Conservation (phyloP, 2,888 invertebrate genomes). For the Drosophila vallismaia region DNA sequence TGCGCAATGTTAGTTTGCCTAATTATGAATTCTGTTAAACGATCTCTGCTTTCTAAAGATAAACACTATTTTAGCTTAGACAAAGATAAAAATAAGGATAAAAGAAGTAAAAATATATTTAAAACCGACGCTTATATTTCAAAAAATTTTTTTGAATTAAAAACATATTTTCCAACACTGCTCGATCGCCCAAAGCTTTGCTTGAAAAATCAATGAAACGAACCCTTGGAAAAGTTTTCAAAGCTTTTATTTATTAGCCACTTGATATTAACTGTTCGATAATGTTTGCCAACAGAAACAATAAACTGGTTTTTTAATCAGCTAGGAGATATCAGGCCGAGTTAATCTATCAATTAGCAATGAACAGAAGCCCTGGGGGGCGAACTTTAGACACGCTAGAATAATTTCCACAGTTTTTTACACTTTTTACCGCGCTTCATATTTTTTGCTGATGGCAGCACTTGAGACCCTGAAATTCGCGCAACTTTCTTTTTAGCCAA, state of each 20-base stretch:
- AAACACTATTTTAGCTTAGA: too few relatives aligned
- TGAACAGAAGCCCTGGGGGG: constrained; percentile 18
- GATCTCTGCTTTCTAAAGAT: too few relatives aligned
- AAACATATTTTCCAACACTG: constrained; percentile 2
- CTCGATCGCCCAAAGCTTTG: constrained; percentile 36
- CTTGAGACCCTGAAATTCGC: constrained; percentile 39
- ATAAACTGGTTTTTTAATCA: constrained; percentile 34
- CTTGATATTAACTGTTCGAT: constrained; percentile 13
- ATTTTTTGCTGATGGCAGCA: constrained; percentile 51
- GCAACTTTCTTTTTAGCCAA: constrained; percentile 46
- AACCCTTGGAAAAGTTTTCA: constrained; percentile 28
- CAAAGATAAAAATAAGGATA: too few relatives aligned
- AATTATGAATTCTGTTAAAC: too few relatives aligned
- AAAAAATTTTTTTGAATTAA: background rate
- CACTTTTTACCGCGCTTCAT: constrained; percentile 6
- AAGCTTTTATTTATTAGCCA: constrained; percentile 27
- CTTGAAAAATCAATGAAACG: constrained; percentile 19
- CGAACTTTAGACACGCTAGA: constrained; percentile 6
- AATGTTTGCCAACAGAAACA: background rate
- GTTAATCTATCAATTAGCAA: constrained; percentile 40
- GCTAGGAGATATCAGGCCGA: constrained; percentile 21
- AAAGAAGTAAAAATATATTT: too few relatives aligned
- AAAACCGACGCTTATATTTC: background rate
- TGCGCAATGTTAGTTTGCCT: too few relatives aligned
- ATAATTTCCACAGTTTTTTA: constrained; percentile 13